These are phyloP conservation scores for Dipodomys spectabilis DNA, from an alignment of 2,113 vertebrate species.

Conservation along the genomic window DNA sequence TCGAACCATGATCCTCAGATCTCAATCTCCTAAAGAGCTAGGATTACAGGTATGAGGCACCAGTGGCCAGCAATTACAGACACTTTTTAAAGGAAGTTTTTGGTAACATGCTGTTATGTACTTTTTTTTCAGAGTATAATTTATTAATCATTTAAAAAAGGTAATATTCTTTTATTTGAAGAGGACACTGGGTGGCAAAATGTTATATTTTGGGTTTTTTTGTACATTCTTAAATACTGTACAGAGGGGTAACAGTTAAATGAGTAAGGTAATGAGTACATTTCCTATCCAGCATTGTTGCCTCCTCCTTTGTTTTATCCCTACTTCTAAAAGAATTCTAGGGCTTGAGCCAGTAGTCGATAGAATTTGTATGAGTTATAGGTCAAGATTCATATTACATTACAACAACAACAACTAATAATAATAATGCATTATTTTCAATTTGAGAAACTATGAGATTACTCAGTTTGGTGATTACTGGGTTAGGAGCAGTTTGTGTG, in stretches of 20 bases:
- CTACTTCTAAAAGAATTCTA: not conserved
- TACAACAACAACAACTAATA: not conserved
- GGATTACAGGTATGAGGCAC: no score
- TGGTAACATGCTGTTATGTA: not conserved
- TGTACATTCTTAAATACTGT: no score
- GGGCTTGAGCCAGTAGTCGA: not conserved
- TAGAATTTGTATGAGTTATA: not conserved
- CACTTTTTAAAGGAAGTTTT: not conserved
- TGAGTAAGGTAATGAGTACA: no score
- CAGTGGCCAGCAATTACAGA: not conserved
- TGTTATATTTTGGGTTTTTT: not conserved
- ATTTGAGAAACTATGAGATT: not conserved
- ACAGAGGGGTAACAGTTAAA: no score
- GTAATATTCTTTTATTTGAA: not conserved
- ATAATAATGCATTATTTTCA: not conserved
- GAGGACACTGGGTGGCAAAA: not conserved
- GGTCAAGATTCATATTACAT: not conserved
- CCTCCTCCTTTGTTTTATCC: no score
- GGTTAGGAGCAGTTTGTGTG: not conserved
- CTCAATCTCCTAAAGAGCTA: no score
- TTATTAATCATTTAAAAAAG: not conserved
- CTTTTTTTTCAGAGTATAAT: not conserved
- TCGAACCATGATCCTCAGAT: no score
- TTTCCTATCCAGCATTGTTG: no score
- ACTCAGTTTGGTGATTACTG: not conserved